A percentile compares a stretch with the other conserved stretches of the same genome.
Evolutionary conservation across 2,888 invertebrate species (phyloP).

Genomic region (Hirtodrosophila trivittata): DNA sequence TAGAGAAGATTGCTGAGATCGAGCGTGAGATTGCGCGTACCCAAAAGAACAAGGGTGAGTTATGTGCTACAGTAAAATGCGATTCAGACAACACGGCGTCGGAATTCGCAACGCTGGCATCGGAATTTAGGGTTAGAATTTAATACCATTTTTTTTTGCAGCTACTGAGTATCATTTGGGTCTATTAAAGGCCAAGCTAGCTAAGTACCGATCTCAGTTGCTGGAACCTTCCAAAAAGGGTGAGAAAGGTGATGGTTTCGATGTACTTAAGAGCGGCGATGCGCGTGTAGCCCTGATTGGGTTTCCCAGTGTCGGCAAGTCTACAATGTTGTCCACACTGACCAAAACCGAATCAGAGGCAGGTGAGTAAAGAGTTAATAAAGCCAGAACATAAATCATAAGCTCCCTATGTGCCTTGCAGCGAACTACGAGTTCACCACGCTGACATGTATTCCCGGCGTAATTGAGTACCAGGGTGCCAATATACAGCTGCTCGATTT

Average conservation of each 20-base stretch:
- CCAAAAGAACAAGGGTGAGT: slow-evolving; percentile 98
- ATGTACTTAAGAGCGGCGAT: slow-evolving; percentile 99
- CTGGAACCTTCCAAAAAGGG: slow-evolving; percentile 97
- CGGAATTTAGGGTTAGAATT: slow-evolving; percentile 78
- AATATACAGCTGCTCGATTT: slow-evolving; percentile 99
- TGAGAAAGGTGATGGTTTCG: slow-evolving; percentile 98
- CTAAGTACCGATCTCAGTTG: slow-evolving; percentile 96
- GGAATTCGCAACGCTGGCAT: slow-evolving; percentile 64
- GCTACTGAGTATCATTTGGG: slow-evolving; percentile 99
- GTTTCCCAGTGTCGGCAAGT: slow-evolving; percentile 94
- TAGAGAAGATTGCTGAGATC: slow-evolving; percentile 99
- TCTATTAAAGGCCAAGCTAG: slow-evolving; percentile 97
- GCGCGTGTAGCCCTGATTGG: slow-evolving; percentile 98
- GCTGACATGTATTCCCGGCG: slow-evolving; percentile 99
- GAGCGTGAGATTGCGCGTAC: slow-evolving; percentile 99
- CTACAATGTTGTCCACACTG: slow-evolving; percentile 96
- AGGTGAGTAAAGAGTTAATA: slow-evolving; percentile 33
- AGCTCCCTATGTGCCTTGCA: not conserved
- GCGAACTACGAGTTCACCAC: slow-evolving; percentile 99
- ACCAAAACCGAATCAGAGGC: slow-evolving; percentile 98
- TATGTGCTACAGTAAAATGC: slow-evolving; percentile 17
- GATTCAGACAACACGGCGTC: slow-evolving; percentile 45
- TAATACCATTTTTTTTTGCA: slow-evolving; percentile 81
- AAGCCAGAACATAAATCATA: too few relatives aligned
- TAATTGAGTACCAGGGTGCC: slow-evolving; percentile 99